These are phyloP conservation scores for Theonella swinhoei DNA, from an alignment of 37 sponge, comb jelly and placozoan species.

Conservation along the genomic window DNA sequence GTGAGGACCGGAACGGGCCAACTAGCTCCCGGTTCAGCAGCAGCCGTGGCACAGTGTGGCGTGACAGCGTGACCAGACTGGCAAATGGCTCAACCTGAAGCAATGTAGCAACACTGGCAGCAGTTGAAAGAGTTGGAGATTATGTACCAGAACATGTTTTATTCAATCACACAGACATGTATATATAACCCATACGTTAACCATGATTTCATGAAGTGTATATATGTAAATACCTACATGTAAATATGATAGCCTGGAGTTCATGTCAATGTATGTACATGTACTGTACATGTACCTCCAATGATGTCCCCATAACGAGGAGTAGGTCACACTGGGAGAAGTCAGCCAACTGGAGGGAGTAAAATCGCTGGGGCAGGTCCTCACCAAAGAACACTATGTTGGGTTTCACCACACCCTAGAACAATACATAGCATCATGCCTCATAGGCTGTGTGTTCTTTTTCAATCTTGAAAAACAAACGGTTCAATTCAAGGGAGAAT, in stretches of 20 bases:
- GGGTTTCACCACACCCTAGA: constrained; percentile 87
- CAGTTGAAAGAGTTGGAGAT: not conserved
- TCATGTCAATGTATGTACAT: too few relatives aligned
- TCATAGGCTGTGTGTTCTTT: not conserved
- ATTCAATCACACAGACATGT: not conserved
- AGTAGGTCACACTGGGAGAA: constrained; percentile 88
- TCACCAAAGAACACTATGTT: constrained; percentile 98
- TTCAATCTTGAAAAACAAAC: too few relatives aligned
- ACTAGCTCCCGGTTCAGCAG: constrained; percentile 90
- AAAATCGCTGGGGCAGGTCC: constrained; percentile 84
- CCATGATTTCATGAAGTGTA: too few relatives aligned
- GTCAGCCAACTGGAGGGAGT: constrained; percentile 75
- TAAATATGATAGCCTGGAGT: too few relatives aligned
- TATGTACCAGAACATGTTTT: not conserved
- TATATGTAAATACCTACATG: too few relatives aligned
- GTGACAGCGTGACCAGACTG: constrained; percentile 69
- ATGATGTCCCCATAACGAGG: constrained; percentile 93
- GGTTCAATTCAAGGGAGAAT: too few relatives aligned
- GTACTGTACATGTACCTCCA: constrained; percentile 56
- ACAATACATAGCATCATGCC: too few relatives aligned
- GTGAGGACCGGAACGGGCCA: constrained; percentile 67
- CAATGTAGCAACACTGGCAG: too few relatives aligned
- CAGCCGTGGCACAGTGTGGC: constrained; percentile 66
- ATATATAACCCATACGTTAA: not conserved
- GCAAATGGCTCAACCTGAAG: constrained; percentile 93